Base-by-base conservation (phyloP, 2,113 vertebrate genomes). In the Chinchilla lanigera region DNA sequence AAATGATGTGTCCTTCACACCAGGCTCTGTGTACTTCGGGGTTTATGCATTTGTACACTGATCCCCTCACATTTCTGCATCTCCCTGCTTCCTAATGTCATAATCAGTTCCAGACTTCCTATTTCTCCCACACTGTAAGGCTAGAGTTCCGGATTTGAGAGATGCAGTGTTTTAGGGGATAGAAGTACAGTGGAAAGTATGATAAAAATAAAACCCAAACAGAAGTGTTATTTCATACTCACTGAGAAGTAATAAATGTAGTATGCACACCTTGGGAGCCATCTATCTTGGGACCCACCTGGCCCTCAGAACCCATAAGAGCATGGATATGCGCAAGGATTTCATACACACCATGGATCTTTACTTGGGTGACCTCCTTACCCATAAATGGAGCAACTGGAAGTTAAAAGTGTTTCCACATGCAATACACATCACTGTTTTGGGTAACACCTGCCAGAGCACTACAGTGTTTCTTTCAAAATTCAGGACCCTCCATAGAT, bases 91-190 rank as follows among this genome's bases (percentile, higher is more conserved):
- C 84, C 95, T 96, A 97, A 97, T 93, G 94, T 98, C 87, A 78
- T 98, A 98, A 98, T 98, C 97, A 96, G 89, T 98, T 98, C 98
- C 98, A 99, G 98, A 98, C 97, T 98, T 98, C 96, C 95, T 97
- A 96, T 97, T 98, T 98, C 93, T 98, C 97, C 95, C 93, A 94
- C 56, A 86, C 92, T 95, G 71, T 97, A 97, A 97, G 83, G 56
- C 92, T 16, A 91, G 80, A 96, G 71, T 96, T 98, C 92, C 67
- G n/a, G 30, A 96, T 97, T 75, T 95, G 94, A 86, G 90, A 98
- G 97, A 97, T 86, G 88, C 97, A 97, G 98, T 77, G 81, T 96
- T 98, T 94, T 98, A 94, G 88, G 16, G 28, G 83, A 97, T 81
- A n/a, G 88, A 98, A 97, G 77, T 61, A 92, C 30, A 89, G 9